A percentile compares a stretch with the other conserved stretches of the same genome.
phyloP scores from a whole-genome alignment of 2,888 invertebrate species.

The Ceramica pisi region DNA sequence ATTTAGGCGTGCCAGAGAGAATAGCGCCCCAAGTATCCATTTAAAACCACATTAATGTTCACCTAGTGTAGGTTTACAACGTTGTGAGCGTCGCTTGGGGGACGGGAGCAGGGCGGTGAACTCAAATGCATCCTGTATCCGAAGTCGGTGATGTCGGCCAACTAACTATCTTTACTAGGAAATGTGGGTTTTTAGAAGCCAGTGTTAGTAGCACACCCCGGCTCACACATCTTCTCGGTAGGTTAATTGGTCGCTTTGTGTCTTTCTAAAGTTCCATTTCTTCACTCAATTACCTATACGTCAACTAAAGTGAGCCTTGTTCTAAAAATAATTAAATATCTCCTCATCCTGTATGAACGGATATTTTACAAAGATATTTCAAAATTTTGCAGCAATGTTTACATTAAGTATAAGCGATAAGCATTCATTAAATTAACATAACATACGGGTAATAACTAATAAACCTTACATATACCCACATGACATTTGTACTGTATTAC shows the following conservation, averaged over 20 bases:
- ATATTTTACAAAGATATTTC: conserved; percentile 74
- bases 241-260: conserved; percentile 81
- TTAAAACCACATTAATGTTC: conserved; percentile 83
- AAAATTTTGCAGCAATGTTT: conserved; percentile 75
- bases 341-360: conserved; percentile 62
- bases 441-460: conserved; percentile 85
- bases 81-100: conserved; percentile 69
- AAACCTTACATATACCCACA: conserved; percentile 84
- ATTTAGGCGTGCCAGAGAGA: conserved; percentile 65
- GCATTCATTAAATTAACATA: conserved; percentile 82
- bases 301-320: conserved; percentile 68
- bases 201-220: conserved; percentile 83
- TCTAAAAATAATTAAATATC: conserved; percentile 68
- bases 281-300: conserved; percentile 62
- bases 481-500: conserved; percentile 78
- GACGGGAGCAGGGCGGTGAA: conserved; percentile 83
- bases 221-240: conserved; percentile 80
- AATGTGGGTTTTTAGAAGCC: conserved; percentile 88
- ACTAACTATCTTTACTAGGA: conserved; percentile 84
- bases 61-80: conserved; percentile 82
- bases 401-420: conserved; percentile 75
- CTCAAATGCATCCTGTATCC: conserved; percentile 87
- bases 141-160: conserved; percentile 83
- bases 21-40: conserved; percentile 74
- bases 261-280: conserved; percentile 70